Conservation (phyloP, 2,113 vertebrate species). For the Globicephala melas region DNA sequence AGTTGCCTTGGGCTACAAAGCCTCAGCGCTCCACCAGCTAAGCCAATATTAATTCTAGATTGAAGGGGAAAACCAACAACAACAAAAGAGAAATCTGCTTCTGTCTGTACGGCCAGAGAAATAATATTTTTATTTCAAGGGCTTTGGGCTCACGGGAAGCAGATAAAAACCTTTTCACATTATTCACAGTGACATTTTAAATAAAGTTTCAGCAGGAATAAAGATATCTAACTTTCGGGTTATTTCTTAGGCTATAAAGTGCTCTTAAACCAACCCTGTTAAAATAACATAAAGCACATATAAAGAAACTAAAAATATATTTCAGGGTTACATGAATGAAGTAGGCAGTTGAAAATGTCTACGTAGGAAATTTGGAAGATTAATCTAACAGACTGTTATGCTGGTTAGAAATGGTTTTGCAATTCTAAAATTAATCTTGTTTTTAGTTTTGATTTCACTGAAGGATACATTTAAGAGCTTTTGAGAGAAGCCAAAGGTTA, state of each 20-base stretch:
- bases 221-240: constrained; percentile 71
- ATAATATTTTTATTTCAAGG: constrained; percentile 69
- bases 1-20: constrained; percentile 43
- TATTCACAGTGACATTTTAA: constrained; percentile 75
- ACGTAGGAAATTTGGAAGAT: neutral
- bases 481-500: constrained; percentile 1
- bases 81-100: constrained; percentile 65
- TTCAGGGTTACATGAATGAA: neutral
- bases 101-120: constrained; percentile 53
- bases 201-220: constrained; percentile 75
- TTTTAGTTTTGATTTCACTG: constrained; percentile 34
- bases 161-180: constrained; percentile 62
- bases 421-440: constrained; percentile 18
- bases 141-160: constrained; percentile 56
- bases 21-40: constrained; percentile 40
- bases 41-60: constrained; percentile 72
- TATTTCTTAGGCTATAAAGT: constrained; percentile 60
- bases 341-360: constrained; percentile 13
- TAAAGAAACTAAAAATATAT: constrained; percentile 36
- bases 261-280: constrained; percentile 49
- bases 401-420: neutral
- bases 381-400: neutral
- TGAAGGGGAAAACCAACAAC: constrained; percentile 60
- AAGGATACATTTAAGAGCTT: neutral
- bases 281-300: constrained; percentile 32